Evolutionary conservation across 2,797 vertebrate species (phyloP), one percentile per base, ranked within the genome.

Genomic region (Dermochelys coriacea): DNA sequence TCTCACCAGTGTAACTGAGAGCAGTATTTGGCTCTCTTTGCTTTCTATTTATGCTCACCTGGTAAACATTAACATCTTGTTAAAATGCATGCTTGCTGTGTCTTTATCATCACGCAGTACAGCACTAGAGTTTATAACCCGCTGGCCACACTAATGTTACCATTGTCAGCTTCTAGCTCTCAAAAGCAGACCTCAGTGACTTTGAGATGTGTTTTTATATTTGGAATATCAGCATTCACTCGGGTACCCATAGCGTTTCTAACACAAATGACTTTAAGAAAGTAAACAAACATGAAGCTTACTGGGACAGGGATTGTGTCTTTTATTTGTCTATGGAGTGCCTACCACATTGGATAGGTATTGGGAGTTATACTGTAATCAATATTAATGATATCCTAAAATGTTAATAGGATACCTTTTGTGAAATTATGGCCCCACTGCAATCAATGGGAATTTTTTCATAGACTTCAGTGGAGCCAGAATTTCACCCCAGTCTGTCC

Each of bases 241-340:
- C 6, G 1, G 6, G 25, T 25, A 37, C 25, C 14, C 45, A 31
- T 12, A 49, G 74, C 45, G 47, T 49, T 77, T 49, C 45, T 77
- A 77, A 77, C 23, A 29, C 41, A 31, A 77, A 31, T 29, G 45
- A 29, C 27, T 77, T 77, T 10, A 77, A 10, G 71, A 21, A 41
- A 45, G 84, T 47, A 85, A 85, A 87, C 77, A 52, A 75, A 3
- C 11, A 0, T 61, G 84, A 55, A 37, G 37, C 50, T 82, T 27
- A 10, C 29, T 16, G 68, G 74, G 41, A 12, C 16, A 10, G 10
- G 25, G 31, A 80, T 27, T 18, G 37, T 47, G 41, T 27, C 64
- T 74, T 0, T 0, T 77, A 75, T 88, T 82, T 86, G 64, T 61
- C 90, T 83, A 74, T 5, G 0, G 0, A 7, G 3, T 0, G 85